Evolutionary conservation across 1,140 invertebrate species (phyloP).

Genomic region (Bombus haemorrhoidalis): DNA sequence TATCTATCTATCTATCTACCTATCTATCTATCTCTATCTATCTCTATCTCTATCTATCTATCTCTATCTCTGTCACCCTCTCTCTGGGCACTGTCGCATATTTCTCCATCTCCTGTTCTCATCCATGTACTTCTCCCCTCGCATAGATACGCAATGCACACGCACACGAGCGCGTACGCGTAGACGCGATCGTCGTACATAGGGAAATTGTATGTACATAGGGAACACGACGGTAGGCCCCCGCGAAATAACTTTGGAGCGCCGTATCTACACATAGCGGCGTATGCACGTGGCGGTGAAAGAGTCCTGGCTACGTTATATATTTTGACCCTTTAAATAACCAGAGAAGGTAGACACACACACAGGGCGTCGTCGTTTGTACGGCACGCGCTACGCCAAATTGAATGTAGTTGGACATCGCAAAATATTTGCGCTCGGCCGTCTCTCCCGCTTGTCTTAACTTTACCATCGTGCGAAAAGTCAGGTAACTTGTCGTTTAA

Average conservation of each 20-base stretch:
- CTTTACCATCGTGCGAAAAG: no score
- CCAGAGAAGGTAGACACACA: neutral
- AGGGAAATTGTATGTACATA: constrained; percentile 59
- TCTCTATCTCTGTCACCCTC: constrained; percentile 10
- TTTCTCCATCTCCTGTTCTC: constrained; percentile 50
- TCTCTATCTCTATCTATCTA: neutral
- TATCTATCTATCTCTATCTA: constrained; percentile 8
- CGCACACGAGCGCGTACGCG: neutral
- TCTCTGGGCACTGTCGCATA: constrained; percentile 47
- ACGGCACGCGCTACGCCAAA: constrained; percentile 27
- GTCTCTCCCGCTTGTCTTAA: neutral
- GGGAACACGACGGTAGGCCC: constrained; percentile 26
- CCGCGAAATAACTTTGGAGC: constrained; percentile 64
- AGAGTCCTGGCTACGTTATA: constrained; percentile 28
- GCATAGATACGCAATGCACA: constrained; percentile 22
- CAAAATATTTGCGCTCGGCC: neutral
- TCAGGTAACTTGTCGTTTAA: no score
- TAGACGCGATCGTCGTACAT: constrained; percentile 33
- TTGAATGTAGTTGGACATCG: constrained; percentile 22
- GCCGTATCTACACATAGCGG: constrained; percentile 46
- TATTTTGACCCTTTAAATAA: constrained; percentile 57
- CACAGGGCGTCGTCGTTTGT: constrained; percentile 16
- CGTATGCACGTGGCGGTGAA: constrained; percentile 43
- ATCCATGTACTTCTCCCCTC: constrained; percentile 42
- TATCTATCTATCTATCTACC: neutral